Evolutionary conservation across 2,113 vertebrate species (phyloP).

Genomic region (Gallinago paraguaiae): DNA sequence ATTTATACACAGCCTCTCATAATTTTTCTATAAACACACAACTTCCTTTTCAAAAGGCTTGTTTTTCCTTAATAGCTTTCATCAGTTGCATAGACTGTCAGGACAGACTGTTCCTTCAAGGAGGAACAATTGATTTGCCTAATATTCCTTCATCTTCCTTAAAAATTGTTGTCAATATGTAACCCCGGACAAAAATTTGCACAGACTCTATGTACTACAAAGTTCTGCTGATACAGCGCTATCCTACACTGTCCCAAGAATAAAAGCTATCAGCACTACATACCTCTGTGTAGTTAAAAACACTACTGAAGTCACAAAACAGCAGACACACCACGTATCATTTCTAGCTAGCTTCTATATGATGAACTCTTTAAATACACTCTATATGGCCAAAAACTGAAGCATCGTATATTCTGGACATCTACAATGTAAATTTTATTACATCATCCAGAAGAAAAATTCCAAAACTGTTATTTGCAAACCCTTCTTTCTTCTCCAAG

Average conservation of each 20-base stretch:
- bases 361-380: not conserved
- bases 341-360: not conserved
- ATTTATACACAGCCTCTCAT: not conserved
- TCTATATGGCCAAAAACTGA: not conserved
- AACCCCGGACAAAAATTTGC: not conserved
- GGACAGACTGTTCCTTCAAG: not conserved
- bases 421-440: not conserved
- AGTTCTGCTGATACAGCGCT: not conserved
- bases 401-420: not conserved
- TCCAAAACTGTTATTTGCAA: not conserved
- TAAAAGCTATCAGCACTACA: not conserved
- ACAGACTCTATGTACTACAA: not conserved
- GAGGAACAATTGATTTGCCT: not conserved
- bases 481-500: not conserved
- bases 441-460: not conserved
- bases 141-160: not conserved
- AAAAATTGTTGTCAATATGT: not conserved
- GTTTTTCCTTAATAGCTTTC: not conserved
- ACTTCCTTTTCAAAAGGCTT: not conserved
- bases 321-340: not conserved
- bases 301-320: not conserved
- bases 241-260: not conserved
- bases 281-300: not conserved
- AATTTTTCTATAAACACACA: not conserved
- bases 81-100: not conserved